Conservation (phyloP, 2,113 vertebrate species). For the Dasypus novemcinctus region DNA sequence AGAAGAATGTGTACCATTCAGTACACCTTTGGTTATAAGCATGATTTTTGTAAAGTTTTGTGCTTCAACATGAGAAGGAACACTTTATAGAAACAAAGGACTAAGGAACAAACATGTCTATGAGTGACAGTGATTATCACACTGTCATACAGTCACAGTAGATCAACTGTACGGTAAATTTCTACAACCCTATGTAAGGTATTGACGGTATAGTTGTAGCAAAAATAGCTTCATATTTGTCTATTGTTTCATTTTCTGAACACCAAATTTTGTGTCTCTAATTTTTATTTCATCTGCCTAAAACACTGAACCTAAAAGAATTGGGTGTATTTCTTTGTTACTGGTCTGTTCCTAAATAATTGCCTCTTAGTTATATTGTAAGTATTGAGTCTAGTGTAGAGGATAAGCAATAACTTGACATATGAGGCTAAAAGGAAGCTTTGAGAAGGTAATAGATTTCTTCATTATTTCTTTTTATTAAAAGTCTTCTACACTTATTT, state of each 20-base stretch:
- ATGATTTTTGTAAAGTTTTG: background rate
- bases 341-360: background rate
- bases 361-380: background rate
- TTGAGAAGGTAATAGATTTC: background rate
- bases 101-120: background rate
- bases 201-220: background rate
- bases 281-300: background rate
- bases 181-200: background rate
- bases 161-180: background rate
- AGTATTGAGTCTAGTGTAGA: background rate
- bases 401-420: background rate
- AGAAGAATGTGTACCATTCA: background rate
- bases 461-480: background rate
- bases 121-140: background rate
- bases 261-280: background rate
- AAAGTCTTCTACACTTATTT: background rate
- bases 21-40: background rate
- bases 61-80: background rate
- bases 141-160: background rate
- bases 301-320: background rate
- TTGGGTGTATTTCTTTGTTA: background rate
- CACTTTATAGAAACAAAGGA: background rate
- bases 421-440: background rate
- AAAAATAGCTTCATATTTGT: background rate
- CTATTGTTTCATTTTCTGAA: constrained; percentile 1